Conservation (phyloP, 2,888 invertebrate species). For the Rotaria socialis region DNA sequence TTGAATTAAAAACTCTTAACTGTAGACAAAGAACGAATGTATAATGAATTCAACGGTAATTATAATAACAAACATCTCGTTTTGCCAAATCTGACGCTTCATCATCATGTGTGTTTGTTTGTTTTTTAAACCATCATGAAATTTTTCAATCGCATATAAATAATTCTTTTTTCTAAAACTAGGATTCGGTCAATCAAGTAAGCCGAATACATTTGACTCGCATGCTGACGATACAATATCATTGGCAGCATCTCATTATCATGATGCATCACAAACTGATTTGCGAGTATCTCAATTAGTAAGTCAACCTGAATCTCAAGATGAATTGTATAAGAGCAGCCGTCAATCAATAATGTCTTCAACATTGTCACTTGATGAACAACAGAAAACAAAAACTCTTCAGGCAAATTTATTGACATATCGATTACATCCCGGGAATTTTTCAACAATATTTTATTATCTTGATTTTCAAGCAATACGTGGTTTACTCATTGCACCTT, state of each 20-base stretch:
- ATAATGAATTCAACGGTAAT: too few species aligned
- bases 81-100: too few species aligned
- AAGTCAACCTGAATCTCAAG: constrained; percentile 12
- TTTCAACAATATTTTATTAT: constrained; percentile 28
- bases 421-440: constrained; percentile 17
- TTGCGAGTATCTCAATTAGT: background rate
- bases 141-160: too few species aligned
- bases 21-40: too few species aligned
- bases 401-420: background rate
- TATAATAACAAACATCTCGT: too few species aligned
- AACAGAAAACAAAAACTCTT: background rate
- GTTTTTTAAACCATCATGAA: too few species aligned
- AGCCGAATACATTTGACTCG: background rate
- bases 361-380: constrained; percentile 8
- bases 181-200: background rate
- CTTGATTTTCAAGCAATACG: constrained; percentile 28
- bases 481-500: constrained; percentile 22
- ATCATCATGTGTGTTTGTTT: too few species aligned
- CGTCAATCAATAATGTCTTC: constrained; percentile 21
- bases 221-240: background rate
- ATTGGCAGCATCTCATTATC: background rate
- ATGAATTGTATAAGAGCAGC: constrained; percentile 15
- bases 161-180: too few species aligned
- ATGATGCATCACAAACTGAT: background rate
- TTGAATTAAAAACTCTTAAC: too few species aligned